These are phyloP conservation scores for Strongylocentrotus purpuratus DNA, from an alignment of 35 echinoderm and acorn worm genomes.

Conservation along the genomic window DNA sequence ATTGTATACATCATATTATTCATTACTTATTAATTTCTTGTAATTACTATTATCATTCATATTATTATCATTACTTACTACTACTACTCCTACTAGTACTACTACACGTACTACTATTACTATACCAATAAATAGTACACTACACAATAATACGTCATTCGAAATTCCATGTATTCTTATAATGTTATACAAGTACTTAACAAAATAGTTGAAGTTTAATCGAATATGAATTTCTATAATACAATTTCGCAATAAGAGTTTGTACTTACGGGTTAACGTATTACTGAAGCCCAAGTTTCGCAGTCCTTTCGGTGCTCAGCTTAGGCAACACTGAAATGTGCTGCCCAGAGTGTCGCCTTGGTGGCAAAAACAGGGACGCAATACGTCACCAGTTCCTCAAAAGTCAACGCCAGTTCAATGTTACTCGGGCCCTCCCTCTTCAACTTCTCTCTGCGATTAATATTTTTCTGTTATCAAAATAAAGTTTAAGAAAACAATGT, in stretches of 20 bases:
- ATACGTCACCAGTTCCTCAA: not conserved
- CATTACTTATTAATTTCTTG: no score
- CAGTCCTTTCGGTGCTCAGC: constrained; percentile 7
- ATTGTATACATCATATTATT: no score
- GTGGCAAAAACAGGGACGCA: not conserved
- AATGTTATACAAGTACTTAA: no score
- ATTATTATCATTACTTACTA: no score
- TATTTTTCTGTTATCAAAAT: not conserved
- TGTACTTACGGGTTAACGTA: not conserved
- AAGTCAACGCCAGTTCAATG: not conserved
- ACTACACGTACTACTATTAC: no score
- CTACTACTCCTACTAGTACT: no score
- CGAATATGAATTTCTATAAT: not conserved
- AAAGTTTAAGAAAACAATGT: not conserved
- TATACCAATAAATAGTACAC: no score
- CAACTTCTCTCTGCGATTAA: not conserved
- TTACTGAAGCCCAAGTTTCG: not conserved
- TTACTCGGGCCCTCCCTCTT: not conserved
- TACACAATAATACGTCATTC: no score
- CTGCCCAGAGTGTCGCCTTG: not conserved
- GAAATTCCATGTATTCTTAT: no score
- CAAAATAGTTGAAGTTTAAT: not conserved
- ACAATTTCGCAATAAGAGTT: not conserved
- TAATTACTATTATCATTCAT: no score
- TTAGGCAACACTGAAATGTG: not conserved